Percentiles rank a stretch among this genome's conserved stretches.
These are phyloP conservation scores for Rhynchomys soricoides DNA, from an alignment of 2,113 vertebrate genomes.

Conservation along the genomic window DNA sequence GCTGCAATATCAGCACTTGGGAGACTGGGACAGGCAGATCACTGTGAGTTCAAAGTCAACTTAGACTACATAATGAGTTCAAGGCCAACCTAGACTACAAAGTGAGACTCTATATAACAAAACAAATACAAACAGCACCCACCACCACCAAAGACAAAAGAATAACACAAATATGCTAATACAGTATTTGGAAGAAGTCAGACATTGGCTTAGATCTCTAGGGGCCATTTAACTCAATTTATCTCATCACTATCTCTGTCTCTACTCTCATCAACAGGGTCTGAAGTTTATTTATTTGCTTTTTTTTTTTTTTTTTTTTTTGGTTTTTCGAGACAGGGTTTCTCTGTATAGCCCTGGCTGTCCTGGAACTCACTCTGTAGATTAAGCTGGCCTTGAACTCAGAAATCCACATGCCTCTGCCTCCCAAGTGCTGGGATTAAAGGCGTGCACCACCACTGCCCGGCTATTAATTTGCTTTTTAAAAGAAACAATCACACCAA, in stretches of 20 bases:
- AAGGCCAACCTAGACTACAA: neutral
- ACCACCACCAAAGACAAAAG: neutral
- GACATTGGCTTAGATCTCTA: neutral
- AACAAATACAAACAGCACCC: neutral
- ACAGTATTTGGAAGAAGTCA: neutral
- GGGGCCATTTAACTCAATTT: neutral
- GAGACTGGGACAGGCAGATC: neutral
- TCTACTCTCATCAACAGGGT: neutral
- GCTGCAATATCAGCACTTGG: neutral
- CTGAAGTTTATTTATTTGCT: neutral
- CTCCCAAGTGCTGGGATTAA: no score
- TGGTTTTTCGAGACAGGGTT: no score
- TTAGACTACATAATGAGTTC: neutral
- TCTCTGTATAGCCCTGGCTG: no score
- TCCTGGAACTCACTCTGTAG: no score
- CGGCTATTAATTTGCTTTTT: no score
- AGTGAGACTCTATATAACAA: neutral
- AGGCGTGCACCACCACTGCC: no score
- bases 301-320: no score
- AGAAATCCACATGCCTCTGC: no score
- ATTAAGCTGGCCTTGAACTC: no score
- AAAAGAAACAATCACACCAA: neutral
- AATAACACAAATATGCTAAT: neutral
- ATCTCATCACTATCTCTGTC: neutral
- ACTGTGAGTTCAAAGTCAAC: neutral